Percentiles rank a stretch among this genome's conserved stretches.
phyloP scores from a whole-genome alignment of 2,113 vertebrate genomes.

The Aptenodytes forsteri region DNA sequence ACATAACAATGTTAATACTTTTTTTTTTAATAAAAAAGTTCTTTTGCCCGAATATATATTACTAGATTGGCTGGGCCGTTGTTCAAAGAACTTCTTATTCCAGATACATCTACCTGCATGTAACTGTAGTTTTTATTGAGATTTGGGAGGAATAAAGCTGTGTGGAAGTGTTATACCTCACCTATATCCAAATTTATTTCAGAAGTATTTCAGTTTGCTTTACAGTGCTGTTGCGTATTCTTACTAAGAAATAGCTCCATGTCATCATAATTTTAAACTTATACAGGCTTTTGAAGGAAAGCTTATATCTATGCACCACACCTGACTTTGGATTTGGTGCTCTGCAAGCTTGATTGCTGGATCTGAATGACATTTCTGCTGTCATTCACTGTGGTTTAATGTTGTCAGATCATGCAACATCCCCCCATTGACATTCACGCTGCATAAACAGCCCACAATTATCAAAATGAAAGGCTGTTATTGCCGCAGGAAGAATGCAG shows the following conservation, averaged over 20 bases:
- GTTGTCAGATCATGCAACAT: background rate
- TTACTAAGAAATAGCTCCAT: background rate
- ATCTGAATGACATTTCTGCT: background rate
- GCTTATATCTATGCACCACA: rapidly evolving
- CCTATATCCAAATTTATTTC: rapidly evolving
- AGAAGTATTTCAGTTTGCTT: background rate
- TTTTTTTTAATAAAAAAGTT: background rate
- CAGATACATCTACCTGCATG: background rate
- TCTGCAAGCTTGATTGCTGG: background rate
- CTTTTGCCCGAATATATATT: background rate
- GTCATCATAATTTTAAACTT: background rate
- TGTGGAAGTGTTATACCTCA: rapidly evolving
- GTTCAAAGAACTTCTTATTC: background rate
- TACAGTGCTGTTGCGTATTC: background rate
- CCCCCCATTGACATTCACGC: background rate
- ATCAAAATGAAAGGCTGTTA: background rate
- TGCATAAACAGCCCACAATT: background rate
- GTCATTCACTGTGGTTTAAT: background rate
- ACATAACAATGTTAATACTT: rapidly evolving
- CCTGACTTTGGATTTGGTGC: background rate
- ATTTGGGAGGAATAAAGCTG: background rate
- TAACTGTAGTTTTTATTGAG: background rate
- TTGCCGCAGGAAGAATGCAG: background rate
- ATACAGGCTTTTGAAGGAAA: background rate
- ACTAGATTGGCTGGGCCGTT: background rate